Base-by-base conservation (phyloP, 1,140 invertebrate genomes). In the Orussus abietinus region DNA sequence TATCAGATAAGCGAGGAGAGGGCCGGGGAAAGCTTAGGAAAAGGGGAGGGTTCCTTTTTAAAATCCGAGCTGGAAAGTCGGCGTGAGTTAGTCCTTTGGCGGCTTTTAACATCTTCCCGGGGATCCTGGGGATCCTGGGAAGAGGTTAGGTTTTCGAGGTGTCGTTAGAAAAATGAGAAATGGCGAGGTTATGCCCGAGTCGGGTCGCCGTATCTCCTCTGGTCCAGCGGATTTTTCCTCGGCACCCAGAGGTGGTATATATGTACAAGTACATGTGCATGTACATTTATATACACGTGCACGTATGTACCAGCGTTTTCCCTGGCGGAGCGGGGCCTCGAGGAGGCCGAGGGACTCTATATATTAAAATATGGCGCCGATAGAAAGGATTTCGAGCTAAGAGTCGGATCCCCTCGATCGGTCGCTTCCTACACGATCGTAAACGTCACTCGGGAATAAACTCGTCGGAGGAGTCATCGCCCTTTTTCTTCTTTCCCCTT, bases 221-320 rank as follows among this genome's bases (percentile, higher is more conserved):
- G n/a, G n/a, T n/a, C n/a, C n/a, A n/a, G n/a, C n/a, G n/a, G n/a
- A n/a, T n/a, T n/a, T n/a, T n/a, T n/a, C n/a, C n/a, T n/a, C n/a
- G n/a, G n/a, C n/a, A n/a, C n/a, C n/a, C n/a, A n/a, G n/a, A n/a
- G n/a, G n/a, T n/a, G n/a, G n/a, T n/a, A n/a, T n/a, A n/a, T n/a
- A n/a, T n/a, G n/a, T n/a, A 40, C 45, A 47, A 47, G 45, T 47
- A 41, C 45, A 37, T 40, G 32, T 45, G 37, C 41, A 41, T 45
- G 45, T 47, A 45, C 45, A n/a, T n/a, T n/a, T n/a, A n/a, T n/a
- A n/a, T n/a, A n/a, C n/a, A n/a, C n/a, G n/a, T n/a, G n/a, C n/a
- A n/a, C n/a, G n/a, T n/a, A n/a, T n/a, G n/a, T n/a, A n/a, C n/a
- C n/a, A n/a, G n/a, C n/a, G n/a, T n/a, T n/a, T n/a, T n/a, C n/a